Conservation (phyloP, 2,888 invertebrate genomes). For the Zygogramma bicolorata region DNA sequence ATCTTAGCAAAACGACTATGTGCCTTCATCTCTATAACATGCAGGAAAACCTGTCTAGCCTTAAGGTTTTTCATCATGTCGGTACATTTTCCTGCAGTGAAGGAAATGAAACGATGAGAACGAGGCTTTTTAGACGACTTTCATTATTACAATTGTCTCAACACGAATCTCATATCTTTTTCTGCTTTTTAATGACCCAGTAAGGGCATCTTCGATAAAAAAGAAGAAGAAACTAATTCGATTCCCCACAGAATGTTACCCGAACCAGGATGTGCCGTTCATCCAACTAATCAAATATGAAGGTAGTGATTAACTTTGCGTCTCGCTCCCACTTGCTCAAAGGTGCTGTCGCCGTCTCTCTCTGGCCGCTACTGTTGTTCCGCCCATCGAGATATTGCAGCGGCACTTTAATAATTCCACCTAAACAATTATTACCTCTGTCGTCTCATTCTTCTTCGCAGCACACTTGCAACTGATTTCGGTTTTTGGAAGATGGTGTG, state of each 20-base stretch:
- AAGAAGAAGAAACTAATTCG: not conserved
- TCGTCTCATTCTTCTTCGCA: constrained; percentile 8
- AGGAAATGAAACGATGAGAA: too few species aligned
- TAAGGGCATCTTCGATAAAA: not conserved
- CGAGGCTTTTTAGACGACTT: too few species aligned
- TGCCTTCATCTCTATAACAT: too few species aligned
- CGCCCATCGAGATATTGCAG: constrained; percentile 64
- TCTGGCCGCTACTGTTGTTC: constrained; percentile 61
- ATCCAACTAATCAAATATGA: constrained; percentile 62
- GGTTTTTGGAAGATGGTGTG: not conserved
- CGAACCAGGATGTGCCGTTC: constrained; percentile 48
- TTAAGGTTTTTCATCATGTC: too few species aligned
- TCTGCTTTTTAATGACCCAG: not conserved
- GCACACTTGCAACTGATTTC: not conserved
- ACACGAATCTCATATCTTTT: not conserved
- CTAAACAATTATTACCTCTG: constrained; percentile 61
- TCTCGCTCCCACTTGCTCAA: constrained; percentile 48
- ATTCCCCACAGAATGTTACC: constrained; percentile 24
- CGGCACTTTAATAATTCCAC: constrained; percentile 63
- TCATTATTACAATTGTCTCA: too few species aligned
- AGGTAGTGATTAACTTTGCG: constrained; percentile 56
- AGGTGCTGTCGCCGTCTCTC: constrained; percentile 36
- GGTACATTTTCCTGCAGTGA: too few species aligned
- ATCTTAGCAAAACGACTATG: too few species aligned
- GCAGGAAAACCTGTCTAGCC: too few species aligned